phyloP scores from a whole-genome alignment of 2,113 vertebrate species.

The Axis porcinus region DNA sequence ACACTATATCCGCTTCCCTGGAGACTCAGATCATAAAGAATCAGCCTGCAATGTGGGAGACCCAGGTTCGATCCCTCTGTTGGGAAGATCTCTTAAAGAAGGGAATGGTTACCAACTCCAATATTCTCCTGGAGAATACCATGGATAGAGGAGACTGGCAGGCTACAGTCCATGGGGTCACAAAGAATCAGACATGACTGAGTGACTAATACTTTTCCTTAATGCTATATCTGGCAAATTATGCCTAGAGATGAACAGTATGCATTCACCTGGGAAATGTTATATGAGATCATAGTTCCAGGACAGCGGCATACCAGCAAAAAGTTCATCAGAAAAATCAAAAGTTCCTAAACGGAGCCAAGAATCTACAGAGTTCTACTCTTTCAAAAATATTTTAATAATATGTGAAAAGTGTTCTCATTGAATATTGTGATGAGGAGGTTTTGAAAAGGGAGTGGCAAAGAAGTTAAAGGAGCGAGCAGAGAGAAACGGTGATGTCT shows the following conservation, averaged over 20 bases:
- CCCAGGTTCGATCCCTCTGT: neutral
- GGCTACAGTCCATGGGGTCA: neutral
- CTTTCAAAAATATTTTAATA: neutral
- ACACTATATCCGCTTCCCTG: neutral
- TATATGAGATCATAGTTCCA: neutral
- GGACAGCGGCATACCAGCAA: neutral
- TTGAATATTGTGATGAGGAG: neutral
- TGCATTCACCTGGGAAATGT: neutral
- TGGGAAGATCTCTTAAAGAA: neutral
- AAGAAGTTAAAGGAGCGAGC: neutral
- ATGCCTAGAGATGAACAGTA: neutral
- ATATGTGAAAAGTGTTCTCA: neutral
- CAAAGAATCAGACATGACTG: neutral
- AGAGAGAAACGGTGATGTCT: constrained; percentile 41
- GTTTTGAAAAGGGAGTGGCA: neutral
- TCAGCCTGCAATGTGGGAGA: neutral
- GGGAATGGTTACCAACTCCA: neutral
- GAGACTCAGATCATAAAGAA: neutral
- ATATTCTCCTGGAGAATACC: neutral
- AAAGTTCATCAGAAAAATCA: neutral
- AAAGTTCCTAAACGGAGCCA: neutral
- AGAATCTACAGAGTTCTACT: neutral
- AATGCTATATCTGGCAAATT: neutral
- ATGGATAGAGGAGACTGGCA: neutral
- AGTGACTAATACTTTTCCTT: neutral